A percentile compares a stretch with the other conserved stretches of the same genome.
Evolutionary conservation across 1,140 invertebrate species (phyloP).

Genomic region (Heliconius eleuchia): DNA sequence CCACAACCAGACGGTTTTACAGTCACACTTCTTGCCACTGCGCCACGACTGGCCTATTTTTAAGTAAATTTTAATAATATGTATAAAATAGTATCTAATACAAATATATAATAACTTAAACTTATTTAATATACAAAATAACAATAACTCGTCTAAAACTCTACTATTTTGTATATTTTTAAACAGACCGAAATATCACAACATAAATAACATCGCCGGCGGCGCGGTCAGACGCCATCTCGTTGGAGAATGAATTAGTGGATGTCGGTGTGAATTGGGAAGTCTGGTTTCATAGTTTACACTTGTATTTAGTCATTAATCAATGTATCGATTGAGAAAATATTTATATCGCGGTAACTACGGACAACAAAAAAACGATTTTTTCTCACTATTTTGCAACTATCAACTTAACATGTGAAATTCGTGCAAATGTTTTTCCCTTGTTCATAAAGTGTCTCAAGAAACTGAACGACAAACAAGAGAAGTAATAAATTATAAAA

Average conservation of each 20-base stretch:
- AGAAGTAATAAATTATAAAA: neutral
- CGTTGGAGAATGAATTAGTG: constrained; percentile 7
- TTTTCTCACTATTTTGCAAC: too few relatives aligned
- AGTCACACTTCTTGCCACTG: too few relatives aligned
- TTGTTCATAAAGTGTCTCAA: neutral
- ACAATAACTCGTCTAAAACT: neutral
- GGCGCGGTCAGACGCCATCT: constrained; percentile 18
- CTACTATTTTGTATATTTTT: neutral
- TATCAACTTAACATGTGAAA: neutral
- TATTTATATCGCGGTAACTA: neutral
- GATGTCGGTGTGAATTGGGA: constrained; percentile 17
- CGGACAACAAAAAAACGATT: neutral
- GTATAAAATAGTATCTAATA: too few relatives aligned
- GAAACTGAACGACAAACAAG: neutral
- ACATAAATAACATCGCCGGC: constrained; percentile 26
- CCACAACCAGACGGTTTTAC: too few relatives aligned
- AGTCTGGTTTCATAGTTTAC: constrained; percentile 25
- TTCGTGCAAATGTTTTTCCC: neutral
- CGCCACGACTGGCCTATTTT: too few relatives aligned
- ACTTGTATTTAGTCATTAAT: constrained; percentile 9
- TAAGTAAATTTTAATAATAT: too few relatives aligned
- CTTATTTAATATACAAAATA: neutral
- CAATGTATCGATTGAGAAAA: neutral
- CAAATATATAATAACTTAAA: neutral
- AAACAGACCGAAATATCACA: constrained; percentile 20